Percentiles rank a stretch among this genome's conserved stretches.
These are phyloP conservation scores for Onthophagus sagittarius DNA, from an alignment of 2,888 invertebrate species.

Conservation along the genomic window DNA sequence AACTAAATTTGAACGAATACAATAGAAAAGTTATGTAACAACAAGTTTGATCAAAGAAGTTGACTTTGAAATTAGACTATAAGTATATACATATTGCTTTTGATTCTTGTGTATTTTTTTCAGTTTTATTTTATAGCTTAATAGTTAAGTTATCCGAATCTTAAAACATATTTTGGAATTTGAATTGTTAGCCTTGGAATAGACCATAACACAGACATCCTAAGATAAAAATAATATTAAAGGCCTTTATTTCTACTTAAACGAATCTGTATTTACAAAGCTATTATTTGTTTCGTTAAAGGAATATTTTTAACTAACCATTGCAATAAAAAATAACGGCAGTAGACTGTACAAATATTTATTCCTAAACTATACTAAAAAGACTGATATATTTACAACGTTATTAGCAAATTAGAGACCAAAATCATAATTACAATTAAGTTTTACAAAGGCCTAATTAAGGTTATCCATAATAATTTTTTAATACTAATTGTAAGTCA, in stretches of 20 bases:
- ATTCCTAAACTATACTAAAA: conserved; percentile 1
- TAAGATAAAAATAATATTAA: conserved; percentile 50
- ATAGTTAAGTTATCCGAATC: conserved; percentile 59
- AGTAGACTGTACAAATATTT: not conserved
- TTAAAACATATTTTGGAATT: conserved; percentile 82
- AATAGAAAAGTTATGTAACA: not conserved
- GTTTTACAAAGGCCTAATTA: no score
- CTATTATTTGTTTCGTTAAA: not conserved
- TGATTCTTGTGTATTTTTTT: not conserved
- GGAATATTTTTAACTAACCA: not conserved
- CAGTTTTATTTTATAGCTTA: not conserved
- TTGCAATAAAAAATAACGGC: not conserved
- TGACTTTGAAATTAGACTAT: not conserved
- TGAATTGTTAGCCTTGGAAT: conserved; percentile 78
- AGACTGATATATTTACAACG: not conserved
- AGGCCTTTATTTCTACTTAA: no score
- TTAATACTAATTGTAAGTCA: no score
- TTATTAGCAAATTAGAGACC: not conserved
- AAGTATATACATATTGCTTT: conserved; percentile 1
- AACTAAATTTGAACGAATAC: no score
- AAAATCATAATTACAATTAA: not conserved
- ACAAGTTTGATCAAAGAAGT: not conserved
- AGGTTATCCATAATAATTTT: no score
- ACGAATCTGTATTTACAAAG: no score
- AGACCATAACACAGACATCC: conserved; percentile 82